Percentiles rank a stretch among this genome's conserved stretches.
Evolutionary conservation across 2,113 vertebrate species (phyloP).

Genomic region (Rhegmatorhina hoffmannsi): DNA sequence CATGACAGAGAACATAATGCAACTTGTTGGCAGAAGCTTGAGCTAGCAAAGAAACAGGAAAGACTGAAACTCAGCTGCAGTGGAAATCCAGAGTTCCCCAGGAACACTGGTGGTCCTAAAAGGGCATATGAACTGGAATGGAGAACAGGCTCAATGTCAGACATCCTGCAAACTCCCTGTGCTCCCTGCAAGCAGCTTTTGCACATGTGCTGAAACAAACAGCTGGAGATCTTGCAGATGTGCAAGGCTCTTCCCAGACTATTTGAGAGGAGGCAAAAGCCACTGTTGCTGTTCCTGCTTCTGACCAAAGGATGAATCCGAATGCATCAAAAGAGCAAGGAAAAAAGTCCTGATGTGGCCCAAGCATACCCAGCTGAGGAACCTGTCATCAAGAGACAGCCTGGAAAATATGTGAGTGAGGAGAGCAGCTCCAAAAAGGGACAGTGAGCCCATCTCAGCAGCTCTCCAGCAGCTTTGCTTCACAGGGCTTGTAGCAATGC

Average conservation of each 20-base stretch:
- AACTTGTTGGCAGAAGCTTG: neutral
- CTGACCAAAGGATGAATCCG: neutral
- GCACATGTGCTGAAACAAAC: neutral
- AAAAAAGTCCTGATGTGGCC: neutral
- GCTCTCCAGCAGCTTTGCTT: neutral
- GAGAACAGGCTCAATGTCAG: neutral
- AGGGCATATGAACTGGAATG: neutral
- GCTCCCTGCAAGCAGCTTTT: neutral
- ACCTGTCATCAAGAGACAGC: neutral
- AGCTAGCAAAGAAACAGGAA: neutral
- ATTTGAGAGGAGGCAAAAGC: neutral
- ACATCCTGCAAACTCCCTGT: neutral
- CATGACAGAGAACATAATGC: neutral
- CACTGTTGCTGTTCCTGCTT: neutral
- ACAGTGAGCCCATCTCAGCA: neutral
- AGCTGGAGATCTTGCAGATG: neutral
- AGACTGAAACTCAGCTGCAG: neutral
- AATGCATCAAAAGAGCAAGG: neutral
- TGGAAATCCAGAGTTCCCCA: rapidly evolving
- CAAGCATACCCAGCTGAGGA: neutral
- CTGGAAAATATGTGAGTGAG: neutral
- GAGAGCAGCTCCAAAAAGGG: neutral
- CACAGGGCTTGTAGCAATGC: neutral
- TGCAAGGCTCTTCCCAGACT: neutral
- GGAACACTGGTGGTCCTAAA: neutral